Evolutionary conservation across 2,113 vertebrate genomes (phyloP).

Genomic region (Archocentrus centrarchus): DNA sequence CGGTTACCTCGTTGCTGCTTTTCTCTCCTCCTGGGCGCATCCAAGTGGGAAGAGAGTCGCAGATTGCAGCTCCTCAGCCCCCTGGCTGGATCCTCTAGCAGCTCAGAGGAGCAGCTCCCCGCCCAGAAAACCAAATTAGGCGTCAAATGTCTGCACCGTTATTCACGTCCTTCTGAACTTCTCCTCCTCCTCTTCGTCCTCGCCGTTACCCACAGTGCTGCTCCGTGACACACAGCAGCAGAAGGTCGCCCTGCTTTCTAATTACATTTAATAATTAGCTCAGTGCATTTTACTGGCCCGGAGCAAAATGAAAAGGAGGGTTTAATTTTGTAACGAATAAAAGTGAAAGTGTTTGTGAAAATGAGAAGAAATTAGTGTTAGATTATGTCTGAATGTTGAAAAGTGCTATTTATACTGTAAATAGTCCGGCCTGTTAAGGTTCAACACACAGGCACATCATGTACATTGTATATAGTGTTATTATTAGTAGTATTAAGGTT

Average conservation of each 20-base stretch:
- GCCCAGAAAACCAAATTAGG: slow-evolving; percentile 77
- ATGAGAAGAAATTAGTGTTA: too few relatives aligned
- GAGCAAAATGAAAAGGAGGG: fast-evolving
- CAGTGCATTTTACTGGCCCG: not conserved
- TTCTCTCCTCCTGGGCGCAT: slow-evolving; percentile 18
- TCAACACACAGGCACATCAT: too few relatives aligned
- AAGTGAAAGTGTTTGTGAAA: too few relatives aligned
- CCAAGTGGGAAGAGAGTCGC: slow-evolving; percentile 17
- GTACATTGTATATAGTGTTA: too few relatives aligned
- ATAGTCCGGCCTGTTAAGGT: too few relatives aligned
- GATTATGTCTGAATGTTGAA: too few relatives aligned
- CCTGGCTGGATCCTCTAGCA: slow-evolving; percentile 30
- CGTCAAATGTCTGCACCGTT: slow-evolving; percentile 64
- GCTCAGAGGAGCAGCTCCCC: slow-evolving; percentile 37
- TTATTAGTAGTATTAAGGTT: too few relatives aligned
- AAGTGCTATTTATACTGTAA: too few relatives aligned
- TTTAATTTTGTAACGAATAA: too few relatives aligned
- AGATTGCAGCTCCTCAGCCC: slow-evolving; percentile 30
- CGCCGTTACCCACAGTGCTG: not conserved
- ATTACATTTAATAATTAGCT: not conserved
- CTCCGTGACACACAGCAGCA: slow-evolving; percentile 31
- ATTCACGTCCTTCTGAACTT: slow-evolving; percentile 55
- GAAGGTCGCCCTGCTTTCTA: not conserved
- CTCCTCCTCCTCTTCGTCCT: slow-evolving; percentile 17
- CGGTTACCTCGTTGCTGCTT: not conserved